A percentile compares a stretch with the other conserved stretches of the same genome.
phyloP scores from a whole-genome alignment of 2,797 vertebrate genomes.

The Cercopithecus diana region DNA sequence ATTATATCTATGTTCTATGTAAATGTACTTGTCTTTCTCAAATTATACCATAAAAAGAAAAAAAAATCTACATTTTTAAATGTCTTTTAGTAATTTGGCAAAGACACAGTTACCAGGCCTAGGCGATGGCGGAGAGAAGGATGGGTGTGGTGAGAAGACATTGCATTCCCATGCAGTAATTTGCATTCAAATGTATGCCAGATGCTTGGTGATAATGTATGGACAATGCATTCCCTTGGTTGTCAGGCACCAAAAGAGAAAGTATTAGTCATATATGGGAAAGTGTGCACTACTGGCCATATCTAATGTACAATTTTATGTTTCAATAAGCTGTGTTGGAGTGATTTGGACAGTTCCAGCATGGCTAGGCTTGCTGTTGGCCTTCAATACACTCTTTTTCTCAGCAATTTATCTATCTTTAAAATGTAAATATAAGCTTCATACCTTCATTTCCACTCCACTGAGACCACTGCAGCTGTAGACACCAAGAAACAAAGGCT shows the following conservation, averaged over 20 bases:
- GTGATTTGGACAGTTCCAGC: not conserved
- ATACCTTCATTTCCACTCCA: not conserved
- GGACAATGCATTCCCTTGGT: not conserved
- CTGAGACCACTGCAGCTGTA: not conserved
- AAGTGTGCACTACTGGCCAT: not conserved
- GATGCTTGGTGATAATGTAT: not conserved
- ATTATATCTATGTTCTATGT: not conserved
- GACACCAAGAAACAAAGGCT: not conserved
- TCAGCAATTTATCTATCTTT: not conserved
- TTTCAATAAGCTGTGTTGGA: not conserved
- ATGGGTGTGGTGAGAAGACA: not conserved
- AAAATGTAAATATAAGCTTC: not conserved
- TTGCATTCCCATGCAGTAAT: not conserved
- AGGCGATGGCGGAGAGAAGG: not conserved
- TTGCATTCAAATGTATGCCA: not conserved
- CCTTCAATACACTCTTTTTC: not conserved
- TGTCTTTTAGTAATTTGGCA: not conserved
- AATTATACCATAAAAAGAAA: not conserved
- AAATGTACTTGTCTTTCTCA: not conserved
- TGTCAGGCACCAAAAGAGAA: not conserved
- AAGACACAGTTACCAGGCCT: not conserved
- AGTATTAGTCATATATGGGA: not conserved
- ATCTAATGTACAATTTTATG: rapidly evolving
- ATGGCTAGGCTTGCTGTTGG: not conserved
- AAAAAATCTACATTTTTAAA: not conserved